phyloP scores from a whole-genome alignment of 1,140 invertebrate genomes.

The Heliconius eleuchia region DNA sequence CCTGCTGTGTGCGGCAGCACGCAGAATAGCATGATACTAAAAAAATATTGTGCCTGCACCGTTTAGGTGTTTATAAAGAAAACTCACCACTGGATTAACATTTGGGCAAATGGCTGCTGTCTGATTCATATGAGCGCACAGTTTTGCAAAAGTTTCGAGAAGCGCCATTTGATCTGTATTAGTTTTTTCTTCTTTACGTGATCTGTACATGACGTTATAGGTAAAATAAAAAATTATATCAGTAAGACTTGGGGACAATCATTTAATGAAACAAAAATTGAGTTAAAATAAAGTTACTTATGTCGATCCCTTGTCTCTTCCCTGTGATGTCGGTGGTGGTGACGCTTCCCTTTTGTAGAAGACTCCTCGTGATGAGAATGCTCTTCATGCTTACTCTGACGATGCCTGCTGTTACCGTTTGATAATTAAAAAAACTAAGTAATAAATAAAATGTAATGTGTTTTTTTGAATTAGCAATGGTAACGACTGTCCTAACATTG shows the following conservation, averaged over 20 bases:
- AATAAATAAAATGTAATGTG: background rate
- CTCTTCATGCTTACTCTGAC: slow-evolving; percentile 11
- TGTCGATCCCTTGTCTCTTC: background rate
- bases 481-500: too few relatives aligned
- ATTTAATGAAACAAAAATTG: background rate
- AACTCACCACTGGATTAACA: slow-evolving; percentile 47
- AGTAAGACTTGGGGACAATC: background rate
- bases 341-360: slow-evolving; percentile 24
- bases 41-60: too few relatives aligned
- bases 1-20: too few relatives aligned
- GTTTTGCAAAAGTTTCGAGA: slow-evolving; percentile 68
- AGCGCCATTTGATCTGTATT: slow-evolving; percentile 52
- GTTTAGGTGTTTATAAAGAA: too few relatives aligned
- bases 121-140: slow-evolving; percentile 60
- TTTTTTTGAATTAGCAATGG: too few relatives aligned
- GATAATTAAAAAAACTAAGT: background rate
- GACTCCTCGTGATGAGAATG: background rate
- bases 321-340: slow-evolving; percentile 4
- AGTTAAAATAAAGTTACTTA: background rate
- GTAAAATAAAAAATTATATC: background rate
- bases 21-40: too few relatives aligned
- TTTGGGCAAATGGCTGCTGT: slow-evolving; percentile 42
- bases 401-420: background rate
- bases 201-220: slow-evolving; percentile 24
- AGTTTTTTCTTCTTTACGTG: slow-evolving; percentile 45